phyloP scores from a whole-genome alignment of 1,140 invertebrate species.

The Pseudomyrmex gracilis region DNA sequence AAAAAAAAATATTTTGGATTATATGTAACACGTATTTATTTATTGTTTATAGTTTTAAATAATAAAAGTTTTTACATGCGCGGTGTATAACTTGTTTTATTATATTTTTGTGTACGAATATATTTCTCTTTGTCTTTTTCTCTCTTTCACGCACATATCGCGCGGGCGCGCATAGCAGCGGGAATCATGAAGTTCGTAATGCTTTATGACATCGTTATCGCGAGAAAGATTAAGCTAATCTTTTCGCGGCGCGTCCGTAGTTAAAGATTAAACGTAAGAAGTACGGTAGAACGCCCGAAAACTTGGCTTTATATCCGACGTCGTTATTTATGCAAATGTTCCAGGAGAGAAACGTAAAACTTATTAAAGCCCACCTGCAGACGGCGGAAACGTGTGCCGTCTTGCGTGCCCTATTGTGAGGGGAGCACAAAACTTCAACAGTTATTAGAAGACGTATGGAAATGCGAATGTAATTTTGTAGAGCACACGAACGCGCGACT shows the following conservation, averaged over 20 bases:
- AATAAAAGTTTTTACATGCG: neutral
- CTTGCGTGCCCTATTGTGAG: neutral
- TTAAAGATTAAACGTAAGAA: constrained; percentile 57
- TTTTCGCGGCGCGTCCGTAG: constrained; percentile 12
- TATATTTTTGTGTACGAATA: too few relatives aligned
- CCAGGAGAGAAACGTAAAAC: constrained; percentile 17
- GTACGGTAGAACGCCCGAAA: constrained; percentile 1
- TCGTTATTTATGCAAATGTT: constrained; percentile 48
- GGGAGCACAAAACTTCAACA: constrained; percentile 28
- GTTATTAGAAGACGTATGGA: constrained; percentile 1
- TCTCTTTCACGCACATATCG: too few relatives aligned
- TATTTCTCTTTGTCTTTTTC: too few relatives aligned
- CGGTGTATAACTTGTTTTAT: neutral
- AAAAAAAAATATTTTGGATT: too few relatives aligned
- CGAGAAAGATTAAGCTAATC: neutral
- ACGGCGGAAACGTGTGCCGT: neutral
- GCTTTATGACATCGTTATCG: neutral
- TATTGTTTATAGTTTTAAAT: too few relatives aligned
- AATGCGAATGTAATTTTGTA: neutral
- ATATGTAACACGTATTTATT: too few relatives aligned
- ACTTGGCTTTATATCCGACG: constrained; percentile 41
- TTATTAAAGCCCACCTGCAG: constrained; percentile 28
- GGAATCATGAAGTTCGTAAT: constrained; percentile 11
- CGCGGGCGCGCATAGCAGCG: neutral
- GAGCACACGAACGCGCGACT: neutral